A percentile compares a stretch with the other conserved stretches of the same genome.
Conservation (phyloP, 2,113 vertebrate genomes). For the Rhynchomys soricoides region DNA sequence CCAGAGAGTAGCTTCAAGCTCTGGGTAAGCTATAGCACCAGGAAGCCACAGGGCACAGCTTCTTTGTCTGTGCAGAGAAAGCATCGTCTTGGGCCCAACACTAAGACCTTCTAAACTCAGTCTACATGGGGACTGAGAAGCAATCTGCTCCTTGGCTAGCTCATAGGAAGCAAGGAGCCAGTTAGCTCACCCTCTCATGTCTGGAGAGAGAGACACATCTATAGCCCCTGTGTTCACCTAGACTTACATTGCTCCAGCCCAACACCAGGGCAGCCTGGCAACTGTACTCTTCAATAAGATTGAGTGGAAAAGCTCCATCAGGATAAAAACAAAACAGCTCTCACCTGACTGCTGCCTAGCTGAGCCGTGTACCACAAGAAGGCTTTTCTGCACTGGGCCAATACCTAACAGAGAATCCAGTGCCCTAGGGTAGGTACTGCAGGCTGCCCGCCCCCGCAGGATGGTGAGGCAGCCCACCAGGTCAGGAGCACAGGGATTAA, state of each 20-base stretch:
- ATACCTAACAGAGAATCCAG: conserved; percentile 83
- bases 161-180: background rate
- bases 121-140: background rate
- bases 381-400: background rate
- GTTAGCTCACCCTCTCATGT: background rate
- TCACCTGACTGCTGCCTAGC: background rate
- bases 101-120: background rate
- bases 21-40: background rate
- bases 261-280: background rate
- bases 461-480: conserved; percentile 62
- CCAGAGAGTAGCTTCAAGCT: background rate
- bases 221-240: background rate
- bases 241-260: background rate
- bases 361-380: conserved; percentile 38
- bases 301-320: background rate
- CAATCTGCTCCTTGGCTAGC: background rate
- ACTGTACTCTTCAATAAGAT: background rate
- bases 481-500: conserved; percentile 86
- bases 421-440: conserved; percentile 69
- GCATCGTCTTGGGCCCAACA: background rate
- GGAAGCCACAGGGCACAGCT: background rate
- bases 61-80: background rate
- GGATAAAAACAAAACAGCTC: conserved; percentile 41
- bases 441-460: conserved; percentile 74
- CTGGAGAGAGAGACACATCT: background rate